phyloP scores from a whole-genome alignment of 2,797 vertebrate genomes.

The Urocyon cinereoargenteus region DNA sequence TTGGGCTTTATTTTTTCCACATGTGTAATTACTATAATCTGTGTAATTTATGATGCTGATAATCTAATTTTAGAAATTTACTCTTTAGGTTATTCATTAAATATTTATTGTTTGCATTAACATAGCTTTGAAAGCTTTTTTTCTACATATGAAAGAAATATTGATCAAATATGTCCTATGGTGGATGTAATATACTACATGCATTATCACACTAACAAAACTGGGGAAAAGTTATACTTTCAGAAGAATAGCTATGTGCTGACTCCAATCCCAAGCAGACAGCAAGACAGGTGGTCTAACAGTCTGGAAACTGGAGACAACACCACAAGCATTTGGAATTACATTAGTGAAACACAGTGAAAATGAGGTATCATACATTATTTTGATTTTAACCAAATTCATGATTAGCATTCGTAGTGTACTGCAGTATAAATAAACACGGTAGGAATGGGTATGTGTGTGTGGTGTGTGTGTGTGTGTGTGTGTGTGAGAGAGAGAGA shows the following conservation, averaged over 20 bases:
- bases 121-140: not conserved
- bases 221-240: not conserved
- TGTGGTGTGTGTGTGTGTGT: not conserved
- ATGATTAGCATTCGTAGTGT: not conserved
- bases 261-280: not conserved
- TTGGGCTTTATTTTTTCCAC: not conserved
- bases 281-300: not conserved
- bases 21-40: not conserved
- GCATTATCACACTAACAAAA: not conserved
- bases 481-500: not conserved
- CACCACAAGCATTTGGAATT: not conserved
- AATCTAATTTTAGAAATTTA: not conserved
- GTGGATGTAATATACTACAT: not conserved
- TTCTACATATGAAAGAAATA: not conserved
- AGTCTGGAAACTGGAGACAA: not conserved
- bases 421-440: not conserved
- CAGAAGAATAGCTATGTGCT: not conserved
- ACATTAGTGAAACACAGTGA: not conserved
- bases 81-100: not conserved
- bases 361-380: not conserved
- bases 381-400: not conserved
- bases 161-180: not conserved
- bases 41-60: not conserved
- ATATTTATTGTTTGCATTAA: not conserved
- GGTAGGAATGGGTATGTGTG: not conserved